Conservation (phyloP, 2,888 invertebrate genomes). For the Liposcelis brunnea region DNA sequence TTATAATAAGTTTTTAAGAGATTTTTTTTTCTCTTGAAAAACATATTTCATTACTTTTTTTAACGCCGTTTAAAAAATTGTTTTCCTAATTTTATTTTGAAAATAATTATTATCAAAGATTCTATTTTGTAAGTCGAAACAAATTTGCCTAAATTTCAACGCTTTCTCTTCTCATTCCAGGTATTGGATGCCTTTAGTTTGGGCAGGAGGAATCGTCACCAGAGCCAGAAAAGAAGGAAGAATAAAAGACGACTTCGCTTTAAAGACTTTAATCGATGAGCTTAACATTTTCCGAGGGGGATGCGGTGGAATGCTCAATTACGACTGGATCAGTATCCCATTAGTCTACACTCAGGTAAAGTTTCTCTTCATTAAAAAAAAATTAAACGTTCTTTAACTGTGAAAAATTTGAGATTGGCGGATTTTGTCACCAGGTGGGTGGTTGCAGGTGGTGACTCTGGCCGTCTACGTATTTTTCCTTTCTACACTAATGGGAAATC, state of each 20-base stretch:
- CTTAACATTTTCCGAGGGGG: constrained; percentile 26
- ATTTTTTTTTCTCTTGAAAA: no score
- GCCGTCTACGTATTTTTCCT: constrained; percentile 31
- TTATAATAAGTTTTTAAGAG: no score
- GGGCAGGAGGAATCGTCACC: constrained; percentile 22
- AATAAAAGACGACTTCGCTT: constrained; percentile 25
- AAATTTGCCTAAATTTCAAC: no score
- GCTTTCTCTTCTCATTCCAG: no score
- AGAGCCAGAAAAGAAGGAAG: constrained; percentile 22
- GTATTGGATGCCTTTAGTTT: constrained; percentile 24
- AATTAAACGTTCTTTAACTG: not conserved
- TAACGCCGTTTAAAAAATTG: no score
- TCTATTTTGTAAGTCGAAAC: no score
- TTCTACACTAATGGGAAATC: constrained; percentile 28
- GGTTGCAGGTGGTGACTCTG: constrained; percentile 30
- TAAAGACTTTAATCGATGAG: constrained; percentile 27
- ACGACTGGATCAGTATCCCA: constrained; percentile 24
- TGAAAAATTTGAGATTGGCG: not conserved
- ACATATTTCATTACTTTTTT: no score
- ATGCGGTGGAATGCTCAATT: constrained; percentile 21
- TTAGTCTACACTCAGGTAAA: constrained; percentile 25
- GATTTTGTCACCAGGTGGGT: not conserved
- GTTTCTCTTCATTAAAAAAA: no score
- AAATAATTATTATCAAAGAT: no score
- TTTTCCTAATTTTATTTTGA: no score